Evolutionary conservation across 1,140 invertebrate genomes (phyloP).

Genomic region (Caenorhabditis briggsae): DNA sequence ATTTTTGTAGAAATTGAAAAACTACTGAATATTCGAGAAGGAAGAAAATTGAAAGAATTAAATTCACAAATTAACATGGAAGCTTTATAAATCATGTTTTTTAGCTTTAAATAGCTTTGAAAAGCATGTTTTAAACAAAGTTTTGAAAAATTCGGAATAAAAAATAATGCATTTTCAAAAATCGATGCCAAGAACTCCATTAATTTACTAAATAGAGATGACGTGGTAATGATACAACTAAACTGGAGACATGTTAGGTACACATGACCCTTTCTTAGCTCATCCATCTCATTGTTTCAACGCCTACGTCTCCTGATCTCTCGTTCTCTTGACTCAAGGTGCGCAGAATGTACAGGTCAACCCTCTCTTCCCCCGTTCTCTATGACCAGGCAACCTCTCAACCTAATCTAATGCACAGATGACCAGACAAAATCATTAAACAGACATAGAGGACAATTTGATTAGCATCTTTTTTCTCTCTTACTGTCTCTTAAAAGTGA

Average conservation of each 20-base stretch:
- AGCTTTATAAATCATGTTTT: too few species aligned
- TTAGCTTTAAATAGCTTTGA: too few species aligned
- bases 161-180: too few species aligned
- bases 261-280: slow-evolving; percentile 47
- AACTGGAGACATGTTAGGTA: not conserved
- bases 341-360: slow-evolving; percentile 42
- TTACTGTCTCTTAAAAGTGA: too few species aligned
- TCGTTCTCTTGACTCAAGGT: not conserved
- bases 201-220: not conserved
- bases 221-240: not conserved
- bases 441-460: not conserved
- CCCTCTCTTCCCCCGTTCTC: not conserved
- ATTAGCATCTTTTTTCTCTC: too few species aligned
- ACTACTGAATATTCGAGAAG: too few species aligned
- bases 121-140: too few species aligned
- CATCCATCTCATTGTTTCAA: slow-evolving; percentile 11
- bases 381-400: not conserved
- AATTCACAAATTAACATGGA: too few species aligned
- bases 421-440: not conserved
- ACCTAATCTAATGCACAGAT: slow-evolving; percentile 29
- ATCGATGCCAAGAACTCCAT: too few species aligned
- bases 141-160: too few species aligned
- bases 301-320: not conserved
- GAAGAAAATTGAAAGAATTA: too few species aligned
- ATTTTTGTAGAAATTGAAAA: too few species aligned